phyloP scores from a whole-genome alignment of 2,797 vertebrate genomes.

The Argya squamiceps region DNA sequence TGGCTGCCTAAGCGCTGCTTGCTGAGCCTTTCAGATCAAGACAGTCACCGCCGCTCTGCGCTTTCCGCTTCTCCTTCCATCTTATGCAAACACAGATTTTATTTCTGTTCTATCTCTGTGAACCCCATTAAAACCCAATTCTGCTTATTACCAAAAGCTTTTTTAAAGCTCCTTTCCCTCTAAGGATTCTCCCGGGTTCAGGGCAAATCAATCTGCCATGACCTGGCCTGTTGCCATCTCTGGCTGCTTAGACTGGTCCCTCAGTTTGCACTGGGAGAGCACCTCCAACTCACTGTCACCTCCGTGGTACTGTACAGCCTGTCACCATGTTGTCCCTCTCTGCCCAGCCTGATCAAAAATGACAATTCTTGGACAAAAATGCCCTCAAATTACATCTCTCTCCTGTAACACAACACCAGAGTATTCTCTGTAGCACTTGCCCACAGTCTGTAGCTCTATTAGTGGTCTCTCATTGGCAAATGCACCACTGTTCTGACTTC shows the following conservation, averaged over 20 bases:
- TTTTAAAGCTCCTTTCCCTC: not conserved
- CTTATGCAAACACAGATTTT: constrained; percentile 35
- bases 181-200: not conserved
- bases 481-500: not conserved
- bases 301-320: not conserved
- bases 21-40: not conserved
- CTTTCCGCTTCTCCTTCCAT: not conserved
- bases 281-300: not conserved
- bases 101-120: constrained; percentile 45
- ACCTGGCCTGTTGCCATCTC: not conserved
- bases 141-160: constrained; percentile 57
- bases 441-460: not conserved
- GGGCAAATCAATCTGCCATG: not conserved
- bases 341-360: not conserved
- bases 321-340: not conserved
- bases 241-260: not conserved
- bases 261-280: not conserved
- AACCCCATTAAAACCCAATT: constrained; percentile 68
- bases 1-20: not conserved
- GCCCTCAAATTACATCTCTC: not conserved
- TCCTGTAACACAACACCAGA: not conserved
- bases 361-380: not conserved
- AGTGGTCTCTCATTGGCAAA: not conserved
- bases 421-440: not conserved
- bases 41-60: not conserved